Evolutionary conservation across 2,113 vertebrate species (phyloP).

Genomic region (Varanus salvator): DNA sequence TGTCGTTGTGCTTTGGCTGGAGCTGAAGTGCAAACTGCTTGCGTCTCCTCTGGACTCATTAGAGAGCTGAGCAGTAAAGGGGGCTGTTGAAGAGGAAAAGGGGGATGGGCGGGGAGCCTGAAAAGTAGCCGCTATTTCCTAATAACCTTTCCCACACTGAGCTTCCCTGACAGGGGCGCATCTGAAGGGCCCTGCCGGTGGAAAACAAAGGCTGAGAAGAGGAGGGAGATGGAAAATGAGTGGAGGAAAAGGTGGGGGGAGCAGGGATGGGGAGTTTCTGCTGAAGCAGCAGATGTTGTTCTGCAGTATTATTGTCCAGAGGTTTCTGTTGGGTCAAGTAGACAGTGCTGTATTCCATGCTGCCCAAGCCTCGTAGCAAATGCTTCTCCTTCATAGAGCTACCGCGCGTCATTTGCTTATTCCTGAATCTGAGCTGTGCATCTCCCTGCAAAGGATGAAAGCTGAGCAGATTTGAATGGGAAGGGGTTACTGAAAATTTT

Average conservation of each 20-base stretch:
- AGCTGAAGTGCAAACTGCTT: constrained; percentile 56
- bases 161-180: constrained; percentile 49
- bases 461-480: not conserved
- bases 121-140: constrained; percentile 69
- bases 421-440: not conserved
- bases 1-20: constrained; percentile 74
- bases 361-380: not conserved
- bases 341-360: not conserved
- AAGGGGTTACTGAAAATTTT: not conserved
- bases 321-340: not conserved
- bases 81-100: constrained; percentile 47
- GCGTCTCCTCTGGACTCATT: constrained; percentile 62
- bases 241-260: constrained; percentile 34
- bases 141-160: constrained; percentile 71
- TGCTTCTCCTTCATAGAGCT: not conserved
- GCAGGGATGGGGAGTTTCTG: not conserved
- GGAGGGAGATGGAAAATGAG: constrained; percentile 32
- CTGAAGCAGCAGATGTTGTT: constrained; percentile 57
- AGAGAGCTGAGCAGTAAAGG: constrained; percentile 61
- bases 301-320: constrained; percentile 35
- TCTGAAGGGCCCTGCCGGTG: constrained; percentile 46
- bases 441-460: not conserved
- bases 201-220: constrained; percentile 37
- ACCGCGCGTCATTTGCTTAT: not conserved
- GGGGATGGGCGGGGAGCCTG: constrained; percentile 51